Evolutionary conservation across 2,113 vertebrate species (phyloP).

Genomic region (Pseudolaguvia tuberculata): DNA sequence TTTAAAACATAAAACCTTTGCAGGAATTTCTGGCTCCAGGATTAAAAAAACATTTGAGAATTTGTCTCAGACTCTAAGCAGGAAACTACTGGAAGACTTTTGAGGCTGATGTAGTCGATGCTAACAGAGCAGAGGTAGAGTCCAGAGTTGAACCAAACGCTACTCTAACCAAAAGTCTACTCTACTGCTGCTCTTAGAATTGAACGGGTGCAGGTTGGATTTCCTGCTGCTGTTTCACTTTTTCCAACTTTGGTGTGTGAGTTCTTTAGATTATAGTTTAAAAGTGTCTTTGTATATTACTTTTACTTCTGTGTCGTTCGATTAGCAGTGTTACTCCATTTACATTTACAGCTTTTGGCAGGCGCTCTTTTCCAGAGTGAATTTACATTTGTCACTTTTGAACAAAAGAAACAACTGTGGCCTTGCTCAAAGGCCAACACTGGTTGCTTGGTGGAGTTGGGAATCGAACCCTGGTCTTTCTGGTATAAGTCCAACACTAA

Average conservation of each 20-base stretch:
- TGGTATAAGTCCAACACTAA: too few relatives aligned
- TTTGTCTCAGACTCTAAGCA: background rate
- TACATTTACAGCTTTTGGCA: too few relatives aligned
- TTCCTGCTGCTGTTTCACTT: background rate
- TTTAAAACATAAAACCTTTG: too few relatives aligned
- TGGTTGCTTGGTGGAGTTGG: too few relatives aligned
- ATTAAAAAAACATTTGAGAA: too few relatives aligned
- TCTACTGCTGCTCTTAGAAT: background rate
- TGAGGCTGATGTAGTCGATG: background rate
- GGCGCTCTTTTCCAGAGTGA: too few relatives aligned
- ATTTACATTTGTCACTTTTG: too few relatives aligned
- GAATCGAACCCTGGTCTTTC: too few relatives aligned
- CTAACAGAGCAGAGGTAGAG: constrained; percentile 1
- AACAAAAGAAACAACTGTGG: too few relatives aligned
- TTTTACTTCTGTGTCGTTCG: background rate
- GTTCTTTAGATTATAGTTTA: background rate
- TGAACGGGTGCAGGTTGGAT: background rate
- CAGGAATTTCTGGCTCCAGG: too few relatives aligned
- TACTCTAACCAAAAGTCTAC: background rate
- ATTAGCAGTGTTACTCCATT: background rate
- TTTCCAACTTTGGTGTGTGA: background rate
- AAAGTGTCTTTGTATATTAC: background rate
- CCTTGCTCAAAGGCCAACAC: too few relatives aligned
- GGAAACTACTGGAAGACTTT: background rate
- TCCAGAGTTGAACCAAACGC: background rate